Evolutionary conservation across 1,140 invertebrate genomes (phyloP), one percentile per base, ranked within the genome.

Genomic region (Trichomalopsis sarcophagae): DNA sequence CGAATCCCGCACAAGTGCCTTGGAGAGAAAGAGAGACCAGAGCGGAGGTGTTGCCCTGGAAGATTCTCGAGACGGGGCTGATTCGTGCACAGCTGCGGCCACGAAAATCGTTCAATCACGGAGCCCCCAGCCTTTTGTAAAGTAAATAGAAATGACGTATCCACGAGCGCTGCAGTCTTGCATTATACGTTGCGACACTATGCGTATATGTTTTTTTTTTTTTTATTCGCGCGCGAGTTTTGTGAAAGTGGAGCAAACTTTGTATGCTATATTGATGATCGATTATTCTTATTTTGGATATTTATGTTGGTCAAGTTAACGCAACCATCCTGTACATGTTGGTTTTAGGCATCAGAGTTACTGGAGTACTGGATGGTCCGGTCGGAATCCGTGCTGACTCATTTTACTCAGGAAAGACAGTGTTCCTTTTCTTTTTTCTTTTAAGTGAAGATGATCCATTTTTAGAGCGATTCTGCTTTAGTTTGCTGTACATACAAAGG

Each of bases 101-200:
- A 69, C 50, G 10, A 71, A 13, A 68, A 87, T 87, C 47, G 87
- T 81, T 85, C 86, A 89, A 93, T 93, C 87, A 91, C 92, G 90
- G 93, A 93, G 89, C 92, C 93, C 89, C 91, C 92, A 87, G 92
- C 92, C 89, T 90, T 93, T 88, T 91, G 91, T 66, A 93, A 93
- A 89, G 93, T 93, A 89, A 87, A 84, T 68, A 50, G 14, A 44
- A 66, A 21, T 75, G n/a, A 23, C 68, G 68, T 14, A 23, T 17
- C 27, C 21, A 23, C 33, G 21, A 13, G 9, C 14, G 36, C 11
- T 69, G 17, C n/a, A 17, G 62, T 66, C n/a, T n/a, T n/a, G 14
- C 21, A 21, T 66, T 66, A 27, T 27, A 6, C 5, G 21, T 66
- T 17, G 62, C 11, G 13, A 66, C 14, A 21, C 14, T 66, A 21